phyloP scores from a whole-genome alignment of 2,888 invertebrate genomes.

The Agrochola macilenta region DNA sequence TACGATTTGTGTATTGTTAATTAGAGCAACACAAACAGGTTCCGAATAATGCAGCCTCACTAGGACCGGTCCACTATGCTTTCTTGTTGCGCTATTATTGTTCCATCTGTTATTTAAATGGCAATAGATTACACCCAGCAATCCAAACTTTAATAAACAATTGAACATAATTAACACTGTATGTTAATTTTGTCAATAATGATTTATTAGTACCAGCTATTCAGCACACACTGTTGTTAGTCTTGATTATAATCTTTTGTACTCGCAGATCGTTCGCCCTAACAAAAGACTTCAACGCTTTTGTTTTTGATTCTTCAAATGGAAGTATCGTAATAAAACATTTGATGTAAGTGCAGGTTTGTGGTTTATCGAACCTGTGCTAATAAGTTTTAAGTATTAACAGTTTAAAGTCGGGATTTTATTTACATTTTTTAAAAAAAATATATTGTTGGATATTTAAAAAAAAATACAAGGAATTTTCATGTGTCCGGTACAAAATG shows the following conservation, averaged over 20 bases:
- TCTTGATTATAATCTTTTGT: slow-evolving; percentile 56
- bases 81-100: slow-evolving; percentile 87
- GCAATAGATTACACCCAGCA: slow-evolving; percentile 84
- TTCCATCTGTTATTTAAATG: slow-evolving; percentile 89
- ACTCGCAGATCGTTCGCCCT: slow-evolving; percentile 49
- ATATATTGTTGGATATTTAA: background rate
- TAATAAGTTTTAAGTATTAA: slow-evolving; percentile 5
- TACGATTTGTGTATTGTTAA: slow-evolving; percentile 91
- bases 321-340: slow-evolving; percentile 26
- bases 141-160: slow-evolving; percentile 82
- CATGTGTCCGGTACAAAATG: slow-evolving; percentile 6
- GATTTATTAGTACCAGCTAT: slow-evolving; percentile 71
- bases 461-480: slow-evolving; percentile 16
- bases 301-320: slow-evolving; percentile 39
- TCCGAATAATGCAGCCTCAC: slow-evolving; percentile 80
- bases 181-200: slow-evolving; percentile 85
- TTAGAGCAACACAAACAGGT: slow-evolving; percentile 89
- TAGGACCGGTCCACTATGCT: slow-evolving; percentile 78
- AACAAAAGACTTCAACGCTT: slow-evolving; percentile 80
- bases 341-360: slow-evolving; percentile 18
- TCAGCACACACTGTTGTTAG: slow-evolving; percentile 51
- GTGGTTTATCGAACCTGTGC: slow-evolving; percentile 9
- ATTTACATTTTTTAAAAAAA: background rate
- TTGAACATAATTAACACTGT: slow-evolving; percentile 87
- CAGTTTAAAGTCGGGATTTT: background rate